phyloP scores from a whole-genome alignment of 2,113 vertebrate species.

The Miniopterus natalensis region DNA sequence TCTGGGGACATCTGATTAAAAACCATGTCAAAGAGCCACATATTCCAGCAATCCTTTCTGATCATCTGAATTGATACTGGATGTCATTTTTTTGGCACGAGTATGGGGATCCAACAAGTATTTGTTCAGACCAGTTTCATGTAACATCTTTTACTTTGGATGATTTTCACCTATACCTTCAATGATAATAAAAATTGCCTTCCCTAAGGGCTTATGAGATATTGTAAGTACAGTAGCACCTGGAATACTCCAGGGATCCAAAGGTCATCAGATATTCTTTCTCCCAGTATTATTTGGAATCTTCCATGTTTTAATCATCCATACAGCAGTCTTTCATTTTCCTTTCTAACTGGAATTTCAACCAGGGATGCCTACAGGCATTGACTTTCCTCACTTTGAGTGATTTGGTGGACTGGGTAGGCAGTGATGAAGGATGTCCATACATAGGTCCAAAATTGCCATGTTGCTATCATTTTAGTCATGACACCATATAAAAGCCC shows the following conservation, averaged over 20 bases:
- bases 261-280: not conserved
- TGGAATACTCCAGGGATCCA: not conserved
- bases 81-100: not conserved
- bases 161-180: constrained; percentile 47
- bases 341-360: constrained; percentile 76
- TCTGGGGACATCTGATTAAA: constrained; percentile 69
- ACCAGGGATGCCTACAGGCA: constrained; percentile 43
- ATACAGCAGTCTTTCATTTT: constrained; percentile 59
- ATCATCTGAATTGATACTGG: constrained; percentile 55
- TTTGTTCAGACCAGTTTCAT: constrained; percentile 59
- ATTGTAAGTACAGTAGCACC: constrained; percentile 18
- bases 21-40: constrained; percentile 50
- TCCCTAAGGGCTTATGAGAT: constrained; percentile 24
- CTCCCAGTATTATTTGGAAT: constrained; percentile 19
- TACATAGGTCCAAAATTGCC: constrained; percentile 54
- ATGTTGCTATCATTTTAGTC: constrained; percentile 25
- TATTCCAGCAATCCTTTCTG: constrained; percentile 52
- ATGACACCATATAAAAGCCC: constrained; percentile 44
- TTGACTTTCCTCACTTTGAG: constrained; percentile 61
- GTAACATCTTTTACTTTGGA: constrained; percentile 38
- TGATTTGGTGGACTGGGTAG: constrained; percentile 62
- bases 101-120: not conserved
- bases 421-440: not conserved
- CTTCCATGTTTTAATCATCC: constrained; percentile 32
- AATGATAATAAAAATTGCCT: constrained; percentile 41